A percentile compares a stretch with the other conserved stretches of the same genome.
Evolutionary conservation across 2,888 invertebrate genomes (phyloP).

Genomic region (Perithous albicinctus): DNA sequence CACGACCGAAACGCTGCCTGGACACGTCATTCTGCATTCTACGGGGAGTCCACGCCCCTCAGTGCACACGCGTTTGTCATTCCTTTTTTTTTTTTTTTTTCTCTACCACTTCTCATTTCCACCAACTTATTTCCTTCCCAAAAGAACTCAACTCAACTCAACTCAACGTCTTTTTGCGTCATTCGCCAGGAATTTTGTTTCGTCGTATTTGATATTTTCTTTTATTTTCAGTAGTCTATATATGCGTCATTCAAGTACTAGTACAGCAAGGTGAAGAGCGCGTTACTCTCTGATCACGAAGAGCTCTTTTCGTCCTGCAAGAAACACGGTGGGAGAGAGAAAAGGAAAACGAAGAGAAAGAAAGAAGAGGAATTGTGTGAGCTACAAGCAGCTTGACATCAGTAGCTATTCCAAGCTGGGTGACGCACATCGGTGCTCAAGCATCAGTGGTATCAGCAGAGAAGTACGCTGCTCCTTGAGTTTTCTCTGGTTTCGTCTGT

Average conservation of each 20-base stretch:
- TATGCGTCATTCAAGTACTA: conserved; percentile 41
- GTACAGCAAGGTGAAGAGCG: conserved; percentile 7
- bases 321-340: too few relatives aligned
- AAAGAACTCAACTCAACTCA: too few relatives aligned
- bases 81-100: conserved; percentile 2
- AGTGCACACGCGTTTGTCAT: conserved; percentile 21
- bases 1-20: conserved; percentile 37
- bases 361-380: conserved; percentile 22
- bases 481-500: conserved; percentile 18
- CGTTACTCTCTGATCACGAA: conserved; percentile 36
- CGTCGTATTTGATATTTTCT: neutral
- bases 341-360: conserved; percentile 25
- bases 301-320: conserved; percentile 51
- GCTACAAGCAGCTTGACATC: conserved; percentile 79
- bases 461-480: conserved; percentile 48
- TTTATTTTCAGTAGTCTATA: conserved; percentile 44
- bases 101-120: neutral
- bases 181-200: conserved; percentile 19
- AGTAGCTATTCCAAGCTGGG: conserved; percentile 82
- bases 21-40: conserved; percentile 71
- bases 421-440: conserved; percentile 78
- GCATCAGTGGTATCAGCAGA: conserved; percentile 19
- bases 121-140: neutral
- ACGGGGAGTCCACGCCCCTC: conserved; percentile 61
- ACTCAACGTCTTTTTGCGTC: neutral